These are phyloP conservation scores for Atta cephalotes DNA, from an alignment of 1,140 invertebrate species.

Conservation along the genomic window DNA sequence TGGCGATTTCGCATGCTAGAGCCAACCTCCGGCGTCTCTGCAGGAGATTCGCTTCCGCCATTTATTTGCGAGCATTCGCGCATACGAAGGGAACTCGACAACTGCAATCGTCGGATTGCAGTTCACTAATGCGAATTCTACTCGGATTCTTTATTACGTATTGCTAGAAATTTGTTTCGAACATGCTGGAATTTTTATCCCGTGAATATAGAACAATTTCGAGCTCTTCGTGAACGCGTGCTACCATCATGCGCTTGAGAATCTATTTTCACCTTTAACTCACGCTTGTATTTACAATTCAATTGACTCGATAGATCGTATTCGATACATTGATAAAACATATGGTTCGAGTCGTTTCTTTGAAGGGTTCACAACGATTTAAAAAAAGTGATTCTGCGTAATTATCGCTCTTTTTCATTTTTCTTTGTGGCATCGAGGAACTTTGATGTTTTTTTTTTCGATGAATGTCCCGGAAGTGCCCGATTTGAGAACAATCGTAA, in stretches of 20 bases:
- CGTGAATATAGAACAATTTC: slow-evolving; percentile 14
- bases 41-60: not conserved
- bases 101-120: slow-evolving; percentile 5
- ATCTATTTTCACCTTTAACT: not conserved
- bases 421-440: slow-evolving; percentile 63
- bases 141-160: not conserved
- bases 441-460: not conserved
- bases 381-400: not conserved
- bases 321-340: not conserved
- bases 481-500: slow-evolving; percentile 18
- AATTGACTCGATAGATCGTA: not conserved
- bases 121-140: not conserved
- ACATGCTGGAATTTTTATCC: not conserved
- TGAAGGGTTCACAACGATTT: not conserved
- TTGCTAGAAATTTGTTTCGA: slow-evolving; percentile 29
- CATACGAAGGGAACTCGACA: slow-evolving; percentile 21
- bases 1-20: not conserved
- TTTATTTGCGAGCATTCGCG: not conserved
- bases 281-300: not conserved
- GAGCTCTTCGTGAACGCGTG: slow-evolving; percentile 26
- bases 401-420: not conserved
- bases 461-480: not conserved
- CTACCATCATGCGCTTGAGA: not conserved
- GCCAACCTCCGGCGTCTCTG: not conserved
- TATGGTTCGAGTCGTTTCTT: not conserved